Evolutionary conservation across 2,888 invertebrate species (phyloP).

Genomic region (Schizaphis graminum): DNA sequence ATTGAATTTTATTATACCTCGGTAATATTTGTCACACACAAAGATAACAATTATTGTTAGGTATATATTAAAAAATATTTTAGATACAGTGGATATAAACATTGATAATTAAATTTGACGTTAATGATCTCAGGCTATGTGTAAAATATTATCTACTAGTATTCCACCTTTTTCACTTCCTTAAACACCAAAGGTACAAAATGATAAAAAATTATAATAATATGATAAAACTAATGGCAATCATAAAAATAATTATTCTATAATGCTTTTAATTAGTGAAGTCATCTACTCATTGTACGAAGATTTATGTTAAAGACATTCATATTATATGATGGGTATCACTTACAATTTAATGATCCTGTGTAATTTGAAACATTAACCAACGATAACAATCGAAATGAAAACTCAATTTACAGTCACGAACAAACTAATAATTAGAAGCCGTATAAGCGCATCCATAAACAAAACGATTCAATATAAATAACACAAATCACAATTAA

Average conservation of each 20-base stretch:
- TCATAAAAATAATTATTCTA: background rate
- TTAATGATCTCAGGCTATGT: background rate
- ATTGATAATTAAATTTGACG: background rate
- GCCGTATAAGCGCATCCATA: background rate
- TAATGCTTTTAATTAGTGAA: slow-evolving; percentile 5
- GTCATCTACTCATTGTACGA: background rate
- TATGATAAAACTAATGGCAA: background rate
- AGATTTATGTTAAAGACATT: slow-evolving; percentile 17
- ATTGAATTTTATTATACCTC: background rate
- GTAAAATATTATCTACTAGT: background rate
- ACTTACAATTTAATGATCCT: background rate
- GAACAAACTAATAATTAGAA: slow-evolving; percentile 9
- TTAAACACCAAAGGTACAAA: background rate
- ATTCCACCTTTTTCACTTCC: background rate
- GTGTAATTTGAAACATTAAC: background rate
- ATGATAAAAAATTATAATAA: background rate
- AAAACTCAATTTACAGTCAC: slow-evolving; percentile 10
- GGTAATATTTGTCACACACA: background rate
- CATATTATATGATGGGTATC: background rate
- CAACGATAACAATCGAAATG: background rate
- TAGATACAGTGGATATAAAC: background rate
- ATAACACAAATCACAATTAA: background rate
- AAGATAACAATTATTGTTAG: background rate
- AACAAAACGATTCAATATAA: background rate
- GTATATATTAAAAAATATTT: background rate